Conservation (phyloP, 2,888 invertebrate species). For the Slavum lentiscoides region DNA sequence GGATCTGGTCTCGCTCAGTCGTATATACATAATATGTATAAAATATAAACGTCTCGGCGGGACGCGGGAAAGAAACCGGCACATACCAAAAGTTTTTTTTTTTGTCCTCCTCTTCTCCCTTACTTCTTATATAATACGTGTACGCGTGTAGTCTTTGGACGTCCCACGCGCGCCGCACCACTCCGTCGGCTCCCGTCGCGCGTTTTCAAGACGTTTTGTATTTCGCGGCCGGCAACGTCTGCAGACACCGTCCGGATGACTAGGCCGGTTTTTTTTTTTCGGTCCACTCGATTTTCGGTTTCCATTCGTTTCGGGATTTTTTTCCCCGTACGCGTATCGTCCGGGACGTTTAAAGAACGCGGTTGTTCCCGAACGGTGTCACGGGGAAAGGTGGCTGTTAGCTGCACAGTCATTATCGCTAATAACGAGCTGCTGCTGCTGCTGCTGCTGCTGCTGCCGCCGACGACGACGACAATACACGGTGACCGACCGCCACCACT, state of each 20-base stretch:
- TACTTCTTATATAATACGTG: background rate
- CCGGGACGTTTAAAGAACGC: slow-evolving; percentile 44
- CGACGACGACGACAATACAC: slow-evolving; percentile 27
- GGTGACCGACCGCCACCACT: too few species aligned
- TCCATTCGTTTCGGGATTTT: background rate
- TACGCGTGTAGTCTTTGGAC: background rate
- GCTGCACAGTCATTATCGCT: slow-evolving; percentile 52
- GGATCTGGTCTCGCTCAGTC: too few species aligned
- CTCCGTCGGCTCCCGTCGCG: slow-evolving; percentile 16
- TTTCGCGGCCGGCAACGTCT: too few species aligned
- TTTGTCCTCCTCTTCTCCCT: too few species aligned
- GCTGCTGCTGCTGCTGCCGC: slow-evolving; percentile 1
- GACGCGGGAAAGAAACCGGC: slow-evolving; percentile 17
- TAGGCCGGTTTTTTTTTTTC: slow-evolving; percentile 47
- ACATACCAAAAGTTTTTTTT: slow-evolving; percentile 43
- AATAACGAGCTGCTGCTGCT: slow-evolving; percentile 39
- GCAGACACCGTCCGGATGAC: slow-evolving; percentile 50
- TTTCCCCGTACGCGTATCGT: background rate
- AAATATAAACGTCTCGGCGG: too few species aligned
- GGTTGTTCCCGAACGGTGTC: slow-evolving; percentile 44
- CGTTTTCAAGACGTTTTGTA: too few species aligned
- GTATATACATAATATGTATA: too few species aligned
- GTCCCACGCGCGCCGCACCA: slow-evolving; percentile 4
- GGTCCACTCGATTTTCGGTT: background rate
- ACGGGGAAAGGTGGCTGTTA: slow-evolving; percentile 38